Percentiles rank a stretch among this genome's conserved stretches.
phyloP scores from a whole-genome alignment of 2,113 vertebrate species.

The Spea multiplicata region DNA sequence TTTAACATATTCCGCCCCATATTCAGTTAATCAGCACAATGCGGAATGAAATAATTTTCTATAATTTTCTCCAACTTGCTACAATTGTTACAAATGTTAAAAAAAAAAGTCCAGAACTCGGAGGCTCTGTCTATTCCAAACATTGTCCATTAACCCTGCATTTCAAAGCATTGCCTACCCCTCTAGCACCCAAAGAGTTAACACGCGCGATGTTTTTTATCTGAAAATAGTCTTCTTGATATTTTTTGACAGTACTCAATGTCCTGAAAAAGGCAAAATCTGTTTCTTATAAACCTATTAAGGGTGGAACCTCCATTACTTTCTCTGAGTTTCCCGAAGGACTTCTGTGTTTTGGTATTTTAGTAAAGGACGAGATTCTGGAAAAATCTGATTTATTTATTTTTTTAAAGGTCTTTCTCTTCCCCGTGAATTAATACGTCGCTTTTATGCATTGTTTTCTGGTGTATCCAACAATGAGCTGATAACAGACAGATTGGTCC shows the following conservation, averaged over 20 bases:
- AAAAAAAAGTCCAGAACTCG: neutral
- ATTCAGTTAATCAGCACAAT: no score
- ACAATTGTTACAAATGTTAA: neutral
- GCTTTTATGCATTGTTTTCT: neutral
- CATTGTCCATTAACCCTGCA: neutral
- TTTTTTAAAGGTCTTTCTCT: neutral
- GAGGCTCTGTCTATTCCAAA: neutral
- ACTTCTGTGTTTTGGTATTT: constrained; percentile 33
- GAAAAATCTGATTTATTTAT: neutral
- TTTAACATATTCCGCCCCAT: no score
- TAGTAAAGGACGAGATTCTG: constrained; percentile 4
- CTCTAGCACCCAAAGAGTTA: neutral
- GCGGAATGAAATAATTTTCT: no score
- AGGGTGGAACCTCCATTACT: constrained; percentile 33
- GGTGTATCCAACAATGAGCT: neutral
- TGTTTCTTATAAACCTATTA: constrained; percentile 45
- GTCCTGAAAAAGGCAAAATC: constrained; percentile 18
- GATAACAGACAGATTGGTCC: no score
- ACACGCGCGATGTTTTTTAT: neutral
- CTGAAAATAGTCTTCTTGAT: constrained; percentile 14
- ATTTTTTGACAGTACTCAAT: constrained; percentile 27
- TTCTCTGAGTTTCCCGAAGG: constrained; percentile 8
- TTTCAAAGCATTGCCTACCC: no score
- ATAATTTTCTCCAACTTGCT: no score
- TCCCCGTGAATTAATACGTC: neutral